Conservation (phyloP, 2,113 vertebrate genomes). For the Quiscalus mexicanus region DNA sequence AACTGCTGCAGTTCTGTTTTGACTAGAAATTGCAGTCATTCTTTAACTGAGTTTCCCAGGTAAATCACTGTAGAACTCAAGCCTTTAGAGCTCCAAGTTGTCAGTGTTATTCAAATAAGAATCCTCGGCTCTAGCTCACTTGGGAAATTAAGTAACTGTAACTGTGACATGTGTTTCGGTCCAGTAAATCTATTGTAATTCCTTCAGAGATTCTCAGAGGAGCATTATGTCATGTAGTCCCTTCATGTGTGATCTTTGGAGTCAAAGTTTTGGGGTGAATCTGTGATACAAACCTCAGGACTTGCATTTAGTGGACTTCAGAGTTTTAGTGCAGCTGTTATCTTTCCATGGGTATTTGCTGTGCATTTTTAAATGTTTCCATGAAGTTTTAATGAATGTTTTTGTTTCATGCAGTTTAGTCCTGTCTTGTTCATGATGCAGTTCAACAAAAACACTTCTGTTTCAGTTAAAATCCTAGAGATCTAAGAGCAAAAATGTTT, state of each 20-base stretch:
- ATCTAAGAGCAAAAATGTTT: background rate
- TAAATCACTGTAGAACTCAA: background rate
- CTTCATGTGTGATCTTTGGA: background rate
- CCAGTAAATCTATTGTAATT: constrained; percentile 7
- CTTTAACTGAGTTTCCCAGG: background rate
- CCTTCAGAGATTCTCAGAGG: background rate
- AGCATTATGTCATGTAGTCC: background rate
- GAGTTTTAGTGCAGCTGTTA: background rate
- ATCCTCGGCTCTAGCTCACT: background rate
- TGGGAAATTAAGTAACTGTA: constrained; percentile 42
- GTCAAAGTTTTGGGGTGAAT: background rate
- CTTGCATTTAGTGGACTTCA: background rate
- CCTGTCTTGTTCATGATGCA: background rate
- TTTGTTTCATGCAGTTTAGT: background rate
- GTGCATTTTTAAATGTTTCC: background rate
- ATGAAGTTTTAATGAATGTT: constrained; percentile 35
- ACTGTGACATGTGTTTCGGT: background rate
- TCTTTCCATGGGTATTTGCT: background rate
- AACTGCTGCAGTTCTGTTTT: background rate
- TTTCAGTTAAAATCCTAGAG: background rate
- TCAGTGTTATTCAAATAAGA: constrained; percentile 27
- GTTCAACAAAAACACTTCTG: background rate
- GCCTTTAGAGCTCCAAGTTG: background rate
- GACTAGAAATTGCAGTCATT: background rate
- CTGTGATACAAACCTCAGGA: background rate